Evolutionary conservation across 2,797 vertebrate genomes (phyloP), one percentile per base, ranked within the genome.

Genomic region (Mus caroli): DNA sequence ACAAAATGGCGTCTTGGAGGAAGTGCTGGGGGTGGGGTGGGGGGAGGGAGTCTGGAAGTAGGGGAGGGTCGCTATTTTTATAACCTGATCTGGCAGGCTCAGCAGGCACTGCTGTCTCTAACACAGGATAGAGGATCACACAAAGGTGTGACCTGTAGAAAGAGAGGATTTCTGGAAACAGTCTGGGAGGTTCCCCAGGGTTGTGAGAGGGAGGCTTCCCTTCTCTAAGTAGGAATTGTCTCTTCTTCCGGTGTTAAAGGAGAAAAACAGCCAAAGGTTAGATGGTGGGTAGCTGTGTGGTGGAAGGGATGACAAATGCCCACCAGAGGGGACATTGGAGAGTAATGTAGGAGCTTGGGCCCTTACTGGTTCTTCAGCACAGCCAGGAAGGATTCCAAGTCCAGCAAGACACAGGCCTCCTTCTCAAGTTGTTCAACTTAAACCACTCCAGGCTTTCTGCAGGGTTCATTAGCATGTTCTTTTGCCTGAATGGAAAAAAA

Each of bases 401-500:
- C 52, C 54, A 60, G 37, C 19, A n/a, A 17, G 67, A 7, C 31
- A 56, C 26, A 37, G 50, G 43, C 46, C 37, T 84, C 17, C 20
- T 52, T 86, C 19, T 43, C 62, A 19, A 40, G 31, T 54, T 0
- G 3, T 73, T 83, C 37, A 40, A 13, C 6, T 31, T 3, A 76
- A 76, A 19, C 13, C 54, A 26, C 7, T 9, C 58, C 82, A 89
- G 82, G 84, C 62, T 43, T 43, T 6, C 8, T 31, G 58, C 28
- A 54, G 64, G 31, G 9, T 60, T 62, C 37, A 17, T 22, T 31
- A 62, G 24, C 8, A 62, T 5, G 52, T 43, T 54, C 40, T 54
- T 88, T 95, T 56, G 73, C 82, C 52, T 46, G 69, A 50, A 64
- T 50, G 89, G 73, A 78, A 54, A 56, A 77, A 73, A 91, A 34